These are phyloP conservation scores for Rhodinocichla rosea DNA, from an alignment of 2,113 vertebrate genomes.

Conservation along the genomic window DNA sequence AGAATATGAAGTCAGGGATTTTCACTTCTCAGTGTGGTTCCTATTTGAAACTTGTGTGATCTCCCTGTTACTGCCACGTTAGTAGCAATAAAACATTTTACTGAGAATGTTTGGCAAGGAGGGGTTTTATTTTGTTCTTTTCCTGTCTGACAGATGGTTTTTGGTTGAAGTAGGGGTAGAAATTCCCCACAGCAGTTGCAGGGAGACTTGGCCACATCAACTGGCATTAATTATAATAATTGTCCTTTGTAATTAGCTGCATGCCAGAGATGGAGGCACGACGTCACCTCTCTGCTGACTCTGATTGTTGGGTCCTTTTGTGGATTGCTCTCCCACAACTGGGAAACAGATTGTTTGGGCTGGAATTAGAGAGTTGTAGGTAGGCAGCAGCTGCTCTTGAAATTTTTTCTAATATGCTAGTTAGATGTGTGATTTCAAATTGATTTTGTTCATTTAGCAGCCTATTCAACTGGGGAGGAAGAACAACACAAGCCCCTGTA, in stretches of 20 bases:
- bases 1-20: background rate
- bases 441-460: conserved; percentile 60
- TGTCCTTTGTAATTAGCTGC: conserved; percentile 50
- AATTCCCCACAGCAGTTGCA: conserved; percentile 62
- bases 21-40: background rate
- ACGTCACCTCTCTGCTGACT: conserved; percentile 26
- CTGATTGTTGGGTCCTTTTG: conserved; percentile 40
- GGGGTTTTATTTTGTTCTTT: conserved; percentile 21
- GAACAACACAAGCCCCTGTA: background rate
- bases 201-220: conserved; percentile 58
- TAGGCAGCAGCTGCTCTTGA: conserved; percentile 55
- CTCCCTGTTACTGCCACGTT: background rate
- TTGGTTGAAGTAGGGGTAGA: conserved; percentile 49
- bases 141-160: conserved; percentile 62
- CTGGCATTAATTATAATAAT: conserved; percentile 68
- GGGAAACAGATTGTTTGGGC: conserved; percentile 65
- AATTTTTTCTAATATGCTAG: conserved; percentile 8
- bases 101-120: conserved; percentile 27
- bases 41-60: background rate
- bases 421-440: conserved; percentile 35
- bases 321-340: conserved; percentile 36
- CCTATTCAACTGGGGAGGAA: background rate
- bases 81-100: conserved; percentile 21
- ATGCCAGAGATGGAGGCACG: conserved; percentile 29
- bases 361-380: conserved; percentile 59